Percentiles rank a stretch among this genome's conserved stretches.
phyloP scores from a whole-genome alignment of 2,888 invertebrate genomes.

The Hedya salicella region DNA sequence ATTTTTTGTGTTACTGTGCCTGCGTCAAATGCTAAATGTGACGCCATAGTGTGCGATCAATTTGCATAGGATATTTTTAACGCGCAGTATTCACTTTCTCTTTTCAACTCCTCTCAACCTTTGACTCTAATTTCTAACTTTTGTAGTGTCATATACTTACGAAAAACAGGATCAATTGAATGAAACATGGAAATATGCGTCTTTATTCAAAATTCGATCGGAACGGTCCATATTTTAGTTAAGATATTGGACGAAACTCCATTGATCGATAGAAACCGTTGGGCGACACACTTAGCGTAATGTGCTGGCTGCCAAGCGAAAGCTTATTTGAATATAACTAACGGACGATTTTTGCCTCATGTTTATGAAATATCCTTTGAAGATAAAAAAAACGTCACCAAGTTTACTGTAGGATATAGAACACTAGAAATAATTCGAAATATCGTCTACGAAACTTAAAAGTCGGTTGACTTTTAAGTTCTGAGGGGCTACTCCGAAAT shows the following conservation, averaged over 20 bases:
- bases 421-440: not conserved
- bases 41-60: too few relatives aligned
- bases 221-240: conserved; percentile 7
- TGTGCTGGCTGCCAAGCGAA: conserved; percentile 40
- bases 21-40: too few relatives aligned
- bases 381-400: conserved; percentile 1
- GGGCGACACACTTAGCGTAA: conserved; percentile 40
- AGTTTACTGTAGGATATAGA: not conserved
- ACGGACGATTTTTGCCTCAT: conserved; percentile 26
- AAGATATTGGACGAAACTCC: conserved; percentile 28
- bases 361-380: conserved; percentile 24
- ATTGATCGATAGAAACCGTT: conserved; percentile 42
- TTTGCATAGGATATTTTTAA: too few relatives aligned
- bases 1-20: too few relatives aligned
- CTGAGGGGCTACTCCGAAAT: too few relatives aligned
- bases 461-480: too few relatives aligned
- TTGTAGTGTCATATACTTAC: too few relatives aligned
- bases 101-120: too few relatives aligned
- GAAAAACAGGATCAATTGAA: too few relatives aligned
- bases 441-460: not conserved
- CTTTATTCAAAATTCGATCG: not conserved
- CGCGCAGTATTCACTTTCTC: too few relatives aligned
- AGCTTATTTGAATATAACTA: conserved; percentile 42
- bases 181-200: too few relatives aligned
- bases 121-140: too few relatives aligned